Base-by-base conservation (phyloP, 2,113 vertebrate genomes). In the Silurus glanis region DNA sequence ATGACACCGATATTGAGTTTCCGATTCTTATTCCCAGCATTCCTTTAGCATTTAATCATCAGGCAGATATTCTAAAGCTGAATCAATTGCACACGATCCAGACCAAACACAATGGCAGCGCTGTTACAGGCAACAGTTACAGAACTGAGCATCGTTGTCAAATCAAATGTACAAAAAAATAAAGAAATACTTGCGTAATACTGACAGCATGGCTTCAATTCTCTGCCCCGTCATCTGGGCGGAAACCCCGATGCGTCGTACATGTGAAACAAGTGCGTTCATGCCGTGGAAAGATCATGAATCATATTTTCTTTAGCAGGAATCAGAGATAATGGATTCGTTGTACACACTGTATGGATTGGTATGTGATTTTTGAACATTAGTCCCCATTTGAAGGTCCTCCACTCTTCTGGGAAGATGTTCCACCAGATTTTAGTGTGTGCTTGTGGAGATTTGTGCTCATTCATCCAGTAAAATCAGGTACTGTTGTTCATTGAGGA, bases 241-340 rank as follows among this genome's bases (percentile, higher is more conserved):
- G 71, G 56, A 83, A 85, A 86, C 51, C 37, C 28, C 25, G 9
- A n/a, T 51, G 64, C 64, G 81, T 47, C 66, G 74, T 25, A 80
- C 51, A 51, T 64, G 37, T 82, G 69, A 75, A 81, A 88, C 79
- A 59, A 85, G 87, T 76, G 79, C 76, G 47, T 82, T 88, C 84
- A 86, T 88, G 84, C 87, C 56, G 13, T 17, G 55, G 82, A 58
- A 23, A 55, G 47, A 28, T 55, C 62, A 72, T 86, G 47, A 59
- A 10, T 86, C 87, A 88, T 80, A 66, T 51, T 51, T 83, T 37
- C 37, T 37, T 59, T 83, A 85, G 51, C 69, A 74, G 56, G 64
- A 51, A 67, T 85, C 51, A 76, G 58, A 82, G 37, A 45, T 88
- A 51, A 86, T 49, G 55, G 84, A 86, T 86, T 56, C 78, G 84